phyloP scores from a whole-genome alignment of 2,888 invertebrate species.

The Andrena haemorrhoa region DNA sequence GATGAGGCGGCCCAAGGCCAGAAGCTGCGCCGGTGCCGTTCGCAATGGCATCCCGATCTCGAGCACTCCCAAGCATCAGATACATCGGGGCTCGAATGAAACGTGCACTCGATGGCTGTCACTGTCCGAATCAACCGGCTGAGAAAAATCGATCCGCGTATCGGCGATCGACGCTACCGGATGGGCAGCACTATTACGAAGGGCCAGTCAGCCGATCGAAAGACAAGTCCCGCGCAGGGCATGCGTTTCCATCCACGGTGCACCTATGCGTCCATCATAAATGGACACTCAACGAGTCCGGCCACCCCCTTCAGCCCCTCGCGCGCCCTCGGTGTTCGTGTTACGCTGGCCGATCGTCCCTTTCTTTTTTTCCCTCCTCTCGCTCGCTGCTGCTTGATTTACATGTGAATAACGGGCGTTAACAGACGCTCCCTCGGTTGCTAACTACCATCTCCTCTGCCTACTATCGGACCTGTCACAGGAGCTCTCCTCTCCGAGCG shows the following conservation, averaged over 20 bases:
- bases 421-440: slow-evolving; percentile 80
- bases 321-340: slow-evolving; percentile 27
- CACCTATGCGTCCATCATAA: slow-evolving; percentile 63
- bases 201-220: slow-evolving; percentile 34
- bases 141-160: slow-evolving; percentile 53
- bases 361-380: slow-evolving; percentile 61
- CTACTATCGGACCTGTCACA: slow-evolving; percentile 65
- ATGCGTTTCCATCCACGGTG: slow-evolving; percentile 43
- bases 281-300: slow-evolving; percentile 64
- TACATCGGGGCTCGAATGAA: slow-evolving; percentile 17
- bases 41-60: slow-evolving; percentile 29
- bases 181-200: slow-evolving; percentile 24
- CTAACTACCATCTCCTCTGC: slow-evolving; percentile 67
- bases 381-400: slow-evolving; percentile 74
- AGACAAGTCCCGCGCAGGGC: slow-evolving; percentile 49
- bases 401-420: slow-evolving; percentile 83
- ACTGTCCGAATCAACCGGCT: slow-evolving; percentile 32
- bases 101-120: slow-evolving; percentile 46
- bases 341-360: slow-evolving; percentile 52
- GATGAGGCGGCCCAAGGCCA: slow-evolving; percentile 15
- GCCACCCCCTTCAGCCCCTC: slow-evolving; percentile 16
- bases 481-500: slow-evolving; percentile 61
- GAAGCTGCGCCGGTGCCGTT: background rate
- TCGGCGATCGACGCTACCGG: slow-evolving; percentile 56
- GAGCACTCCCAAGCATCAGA: slow-evolving; percentile 34